These are phyloP conservation scores for Stegophylla sp. DNA, from an alignment of 2,888 invertebrate species.

Conservation along the genomic window DNA sequence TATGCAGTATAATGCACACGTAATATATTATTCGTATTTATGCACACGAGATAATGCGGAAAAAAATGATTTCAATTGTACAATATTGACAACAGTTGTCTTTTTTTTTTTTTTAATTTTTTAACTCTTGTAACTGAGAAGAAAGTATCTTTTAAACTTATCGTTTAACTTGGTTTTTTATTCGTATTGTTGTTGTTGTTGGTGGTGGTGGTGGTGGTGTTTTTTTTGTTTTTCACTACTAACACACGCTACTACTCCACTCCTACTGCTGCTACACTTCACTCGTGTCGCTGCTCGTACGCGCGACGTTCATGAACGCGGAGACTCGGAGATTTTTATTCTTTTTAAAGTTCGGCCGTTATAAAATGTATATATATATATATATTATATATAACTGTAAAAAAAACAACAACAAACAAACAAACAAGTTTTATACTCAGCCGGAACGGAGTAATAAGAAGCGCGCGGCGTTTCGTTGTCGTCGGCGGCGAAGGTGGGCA, in stretches of 20 bases:
- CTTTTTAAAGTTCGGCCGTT: constrained; percentile 49
- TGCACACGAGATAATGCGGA: too few relatives aligned
- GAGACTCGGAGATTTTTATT: constrained; percentile 11
- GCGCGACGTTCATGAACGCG: too few relatives aligned
- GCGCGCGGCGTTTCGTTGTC: constrained; percentile 32
- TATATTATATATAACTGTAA: too few relatives aligned
- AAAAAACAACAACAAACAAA: constrained; percentile 40
- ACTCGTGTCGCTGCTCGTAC: not conserved
- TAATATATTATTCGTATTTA: too few relatives aligned
- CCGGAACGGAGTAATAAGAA: constrained; percentile 36
- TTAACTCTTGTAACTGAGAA: not conserved
- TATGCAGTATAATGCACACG: too few relatives aligned
- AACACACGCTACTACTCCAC: too few relatives aligned
- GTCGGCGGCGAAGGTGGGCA: constrained; percentile 28
- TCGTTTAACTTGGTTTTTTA: constrained; percentile 45
- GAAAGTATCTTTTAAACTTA: constrained; percentile 36
- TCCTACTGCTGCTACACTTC: not conserved
- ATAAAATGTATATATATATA: too few relatives aligned
- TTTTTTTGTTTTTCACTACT: too few relatives aligned
- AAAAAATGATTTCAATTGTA: constrained; percentile 7
- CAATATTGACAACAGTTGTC: not conserved
- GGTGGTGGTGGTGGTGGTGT: not conserved
- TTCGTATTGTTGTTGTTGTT: constrained; percentile 30
- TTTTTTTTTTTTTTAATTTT: constrained; percentile 18
- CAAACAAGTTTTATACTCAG: constrained; percentile 49